Evolutionary conservation across 2,113 vertebrate genomes (phyloP).

Genomic region (Myodes glareolus): DNA sequence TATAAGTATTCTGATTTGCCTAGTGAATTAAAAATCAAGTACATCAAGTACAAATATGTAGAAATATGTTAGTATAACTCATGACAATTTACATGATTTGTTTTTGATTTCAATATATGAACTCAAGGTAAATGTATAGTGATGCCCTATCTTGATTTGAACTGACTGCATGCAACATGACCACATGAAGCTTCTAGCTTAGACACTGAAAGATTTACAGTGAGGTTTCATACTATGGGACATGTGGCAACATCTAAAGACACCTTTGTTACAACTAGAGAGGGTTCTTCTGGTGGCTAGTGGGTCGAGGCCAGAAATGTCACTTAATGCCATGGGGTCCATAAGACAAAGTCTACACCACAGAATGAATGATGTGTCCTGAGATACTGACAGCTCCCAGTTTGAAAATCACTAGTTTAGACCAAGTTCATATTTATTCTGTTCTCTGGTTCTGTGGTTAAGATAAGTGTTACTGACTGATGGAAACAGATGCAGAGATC

Average conservation of each 20-base stretch:
- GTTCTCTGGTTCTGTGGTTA: no score
- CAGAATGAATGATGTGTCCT: neutral
- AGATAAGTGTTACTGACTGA: neutral
- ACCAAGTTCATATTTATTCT: neutral
- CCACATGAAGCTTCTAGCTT: neutral
- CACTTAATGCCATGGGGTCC: neutral
- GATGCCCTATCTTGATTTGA: neutral
- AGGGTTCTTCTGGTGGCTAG: neutral
- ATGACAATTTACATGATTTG: neutral
- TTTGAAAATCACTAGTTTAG: neutral
- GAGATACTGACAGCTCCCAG: neutral
- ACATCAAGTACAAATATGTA: neutral
- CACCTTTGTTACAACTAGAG: neutral
- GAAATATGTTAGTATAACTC: neutral
- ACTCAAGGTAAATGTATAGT: neutral
- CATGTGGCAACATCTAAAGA: neutral
- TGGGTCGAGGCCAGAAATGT: neutral
- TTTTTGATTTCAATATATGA: neutral
- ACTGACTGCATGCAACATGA: neutral
- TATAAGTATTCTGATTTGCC: neutral
- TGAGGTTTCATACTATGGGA: neutral
- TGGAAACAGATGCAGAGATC: no score
- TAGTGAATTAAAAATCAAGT: neutral
- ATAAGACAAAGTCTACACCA: neutral
- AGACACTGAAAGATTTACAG: rapidly evolving